phyloP scores from a whole-genome alignment of 1,140 invertebrate genomes.

The Vanessa atalanta region DNA sequence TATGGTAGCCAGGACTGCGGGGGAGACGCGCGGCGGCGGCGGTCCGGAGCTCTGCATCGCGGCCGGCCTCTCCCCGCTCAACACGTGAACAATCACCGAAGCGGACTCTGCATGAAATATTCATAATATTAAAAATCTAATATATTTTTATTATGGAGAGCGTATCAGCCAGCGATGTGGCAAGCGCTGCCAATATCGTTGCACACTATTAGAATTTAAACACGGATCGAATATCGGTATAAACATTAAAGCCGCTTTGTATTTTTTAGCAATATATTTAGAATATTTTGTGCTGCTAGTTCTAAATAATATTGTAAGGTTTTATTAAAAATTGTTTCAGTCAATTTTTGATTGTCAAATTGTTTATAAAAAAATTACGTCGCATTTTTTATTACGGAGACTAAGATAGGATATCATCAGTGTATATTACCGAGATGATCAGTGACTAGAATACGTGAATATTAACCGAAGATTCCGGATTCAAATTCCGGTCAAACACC shows the following conservation, averaged over 20 bases:
- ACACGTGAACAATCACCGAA: slow-evolving; percentile 84
- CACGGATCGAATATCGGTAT: neutral
- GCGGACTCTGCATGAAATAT: slow-evolving; percentile 81
- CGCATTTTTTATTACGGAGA: no score
- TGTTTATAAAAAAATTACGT: no score
- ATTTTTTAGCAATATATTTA: no score
- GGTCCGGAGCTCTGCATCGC: slow-evolving; percentile 87
- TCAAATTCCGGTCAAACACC: no score
- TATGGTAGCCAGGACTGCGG: slow-evolving; percentile 50
- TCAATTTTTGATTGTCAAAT: no score
- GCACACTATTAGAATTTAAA: neutral
- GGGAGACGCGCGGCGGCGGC: slow-evolving; percentile 65
- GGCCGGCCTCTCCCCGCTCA: slow-evolving; percentile 87
- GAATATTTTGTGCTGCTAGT: no score
- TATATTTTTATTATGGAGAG: slow-evolving; percentile 6
- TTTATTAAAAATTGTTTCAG: no score
- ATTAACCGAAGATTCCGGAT: no score
- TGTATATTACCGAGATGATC: no score
- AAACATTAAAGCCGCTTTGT: neutral
- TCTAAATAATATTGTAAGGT: no score
- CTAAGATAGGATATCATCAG: no score
- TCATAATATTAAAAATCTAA: slow-evolving; percentile 22
- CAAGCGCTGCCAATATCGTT: neutral
- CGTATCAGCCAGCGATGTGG: neutral
- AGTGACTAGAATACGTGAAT: no score